Evolutionary conservation across 2,888 invertebrate species (phyloP).

Genomic region (Phyllotreta cruciferae): DNA sequence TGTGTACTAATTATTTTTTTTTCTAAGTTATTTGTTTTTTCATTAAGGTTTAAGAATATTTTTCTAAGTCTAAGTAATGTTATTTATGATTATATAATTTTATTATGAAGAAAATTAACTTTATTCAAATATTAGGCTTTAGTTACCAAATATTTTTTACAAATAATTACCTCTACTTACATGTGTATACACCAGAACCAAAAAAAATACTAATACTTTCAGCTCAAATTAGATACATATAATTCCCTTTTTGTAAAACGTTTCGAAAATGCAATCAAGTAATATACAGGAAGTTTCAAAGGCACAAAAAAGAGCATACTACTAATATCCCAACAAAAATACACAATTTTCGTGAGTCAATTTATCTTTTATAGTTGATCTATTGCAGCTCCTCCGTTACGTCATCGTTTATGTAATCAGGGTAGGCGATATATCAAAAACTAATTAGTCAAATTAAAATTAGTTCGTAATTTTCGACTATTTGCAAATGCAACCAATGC

Average conservation of each 20-base stretch:
- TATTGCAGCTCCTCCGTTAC: too few species aligned
- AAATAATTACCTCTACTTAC: conserved; percentile 42
- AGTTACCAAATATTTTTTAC: conserved; percentile 50
- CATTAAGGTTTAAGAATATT: conserved; percentile 38
- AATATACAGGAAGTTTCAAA: conserved; percentile 21
- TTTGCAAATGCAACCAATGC: too few species aligned
- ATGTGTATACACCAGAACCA: conserved; percentile 53
- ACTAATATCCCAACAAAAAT: neutral
- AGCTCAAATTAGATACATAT: conserved; percentile 52
- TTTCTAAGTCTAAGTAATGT: conserved; percentile 51
- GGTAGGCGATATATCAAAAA: too few species aligned
- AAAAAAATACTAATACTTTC: conserved; percentile 49
- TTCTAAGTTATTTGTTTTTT: conserved; percentile 48
- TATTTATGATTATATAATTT: conserved; percentile 54
- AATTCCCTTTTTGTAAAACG: conserved; percentile 11
- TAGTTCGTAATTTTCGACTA: too few species aligned
- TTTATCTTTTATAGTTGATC: too few species aligned
- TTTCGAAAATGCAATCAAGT: conserved; percentile 24
- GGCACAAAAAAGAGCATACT: neutral
- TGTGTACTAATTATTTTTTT: conserved; percentile 42
- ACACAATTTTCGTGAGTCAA: neutral
- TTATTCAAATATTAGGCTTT: conserved; percentile 45
- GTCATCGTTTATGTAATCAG: too few species aligned
- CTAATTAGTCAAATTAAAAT: too few species aligned
- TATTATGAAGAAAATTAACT: conserved; percentile 44